Base-by-base conservation (phyloP, 2,888 invertebrate species). In the Chrysolina americana region DNA sequence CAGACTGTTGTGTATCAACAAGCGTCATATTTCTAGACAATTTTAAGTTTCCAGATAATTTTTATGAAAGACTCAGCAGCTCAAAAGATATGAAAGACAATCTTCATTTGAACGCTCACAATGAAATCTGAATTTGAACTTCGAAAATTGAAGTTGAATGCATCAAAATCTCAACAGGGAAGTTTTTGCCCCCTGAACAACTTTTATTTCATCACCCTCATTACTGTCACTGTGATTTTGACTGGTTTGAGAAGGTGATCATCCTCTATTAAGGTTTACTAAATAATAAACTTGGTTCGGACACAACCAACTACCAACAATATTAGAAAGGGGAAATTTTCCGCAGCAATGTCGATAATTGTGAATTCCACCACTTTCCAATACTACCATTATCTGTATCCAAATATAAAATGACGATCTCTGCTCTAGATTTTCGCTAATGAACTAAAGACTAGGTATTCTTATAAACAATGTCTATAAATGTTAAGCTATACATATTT, bases 381-480 rank as follows among this genome's bases (percentile, higher is more conserved):
- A 23, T 9, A 15, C 17, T n/a, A 23, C 19, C n/a, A 15, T 36
- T 9, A 36, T n/a, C 62, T n/a, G 41, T 19, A 48, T 64, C 65
- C 73, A 73, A 65, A 65, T 73, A 65, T 41, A 69, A 69, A 69
- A 73, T 69, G 41, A n/a, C 68, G 11, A 47, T 47, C 28, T 23
- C 17, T 44, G 3, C 41, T 68, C 41, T 68, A 59, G 28, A 23
- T n/a, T n/a, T 36, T 10, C 9, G 36, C 23, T 59, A 36, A 59
- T n/a, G 2, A 28, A 28, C 59, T 59, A 59, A 28, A 59, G 10
- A 2, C 36, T 28, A n/a, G 15, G 5, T 59, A 17, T 9, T 28
- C 28, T 59, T 59, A 59, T 59, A 59, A 59, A 59, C 59, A 59
- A 11, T 28, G n/a, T 36, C 59, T 59, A 59, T 59, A 59, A 28